Base-by-base conservation (phyloP, 2,888 invertebrate species). In the Sphaeridia pumilis region DNA sequence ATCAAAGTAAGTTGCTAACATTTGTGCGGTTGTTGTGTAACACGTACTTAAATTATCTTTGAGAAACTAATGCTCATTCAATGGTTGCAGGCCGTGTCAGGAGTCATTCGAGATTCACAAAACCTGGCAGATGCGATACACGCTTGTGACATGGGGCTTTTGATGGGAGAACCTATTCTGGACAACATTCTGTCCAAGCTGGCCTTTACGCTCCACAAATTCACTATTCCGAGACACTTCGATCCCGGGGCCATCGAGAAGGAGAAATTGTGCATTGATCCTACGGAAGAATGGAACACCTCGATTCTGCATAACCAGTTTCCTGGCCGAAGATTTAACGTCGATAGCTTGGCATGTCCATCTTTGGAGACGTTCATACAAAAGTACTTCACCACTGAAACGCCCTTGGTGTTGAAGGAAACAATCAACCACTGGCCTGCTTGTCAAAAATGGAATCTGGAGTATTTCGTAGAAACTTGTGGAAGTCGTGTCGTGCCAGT, bases 401-500 rank as follows among this genome's bases (percentile, higher is more conserved):
- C 72, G 57, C 90, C 93, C 14, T 80, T 83, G 0, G 71, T 89
- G 60, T 70, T 94, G 46, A 72, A 76, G 55, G 74, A 70, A 59
- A 67, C 57, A 20, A 56, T 59, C 25, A 74, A 74, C 38, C 83
- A 87, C 68, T 97, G 95, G 95, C 87, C 88, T 51, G 93, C 93
- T 4, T 66, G 84, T 58, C 71, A 73, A 12, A 82, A 81, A 67
- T 95, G 94, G 95, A 74, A 75, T 68, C 70, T 82, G 24, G 76
- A 79, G 63, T 87, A 88, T 70, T 73, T 90, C 26, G 70, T 81
- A 41, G 74, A 76, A 67, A 56, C 58, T 24, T 46, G 31, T 41
- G 2, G n/a, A 27, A 14, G 17, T n/a, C 76, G 98, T 52, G 88
- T 86, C 1, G 90, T 99, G 2, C 92, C 97, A 0, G 79, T 99